Evolutionary conservation across 1,140 invertebrate species (phyloP).

Genomic region (Lordiphosa clarofinis): DNA sequence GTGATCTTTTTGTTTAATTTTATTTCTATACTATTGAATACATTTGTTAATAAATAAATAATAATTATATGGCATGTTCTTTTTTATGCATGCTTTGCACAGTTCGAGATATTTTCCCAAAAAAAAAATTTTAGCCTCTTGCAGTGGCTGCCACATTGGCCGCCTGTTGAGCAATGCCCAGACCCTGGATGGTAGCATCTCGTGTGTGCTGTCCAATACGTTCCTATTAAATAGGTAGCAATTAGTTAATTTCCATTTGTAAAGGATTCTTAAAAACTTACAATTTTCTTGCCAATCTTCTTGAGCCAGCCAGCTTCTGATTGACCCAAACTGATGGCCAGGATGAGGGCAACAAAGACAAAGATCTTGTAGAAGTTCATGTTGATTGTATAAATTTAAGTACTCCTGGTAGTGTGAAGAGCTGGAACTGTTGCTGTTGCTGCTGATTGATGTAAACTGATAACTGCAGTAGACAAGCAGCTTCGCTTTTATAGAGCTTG

Average conservation of each 20-base stretch:
- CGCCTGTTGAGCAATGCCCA: conserved; percentile 56
- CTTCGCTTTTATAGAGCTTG: conserved; percentile 3
- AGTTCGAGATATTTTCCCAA: too few species aligned
- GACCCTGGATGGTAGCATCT: conserved; percentile 53
- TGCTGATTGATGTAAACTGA: conserved; percentile 1
- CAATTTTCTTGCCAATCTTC: conserved; percentile 40
- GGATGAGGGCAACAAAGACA: conserved; percentile 20
- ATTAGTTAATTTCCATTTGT: too few species aligned
- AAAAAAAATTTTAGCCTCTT: too few species aligned
- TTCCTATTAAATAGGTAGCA: conserved; percentile 24
- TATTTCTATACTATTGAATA: too few species aligned
- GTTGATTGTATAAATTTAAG: neutral
- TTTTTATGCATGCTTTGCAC: too few species aligned
- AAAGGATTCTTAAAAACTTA: conserved; percentile 15
- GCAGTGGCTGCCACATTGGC: conserved; percentile 61
- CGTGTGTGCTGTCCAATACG: conserved; percentile 53
- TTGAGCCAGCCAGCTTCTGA: conserved; percentile 47
- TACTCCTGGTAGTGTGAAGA: neutral
- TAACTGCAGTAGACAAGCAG: neutral
- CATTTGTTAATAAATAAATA: too few species aligned
- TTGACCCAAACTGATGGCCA: conserved; percentile 25
- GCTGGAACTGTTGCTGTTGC: conserved; percentile 3
- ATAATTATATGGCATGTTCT: too few species aligned
- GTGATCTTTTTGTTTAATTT: too few species aligned
- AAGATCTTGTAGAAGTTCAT: conserved; percentile 36